Base-by-base conservation (phyloP, 2,113 vertebrate genomes). In the Clarias batrachus region DNA sequence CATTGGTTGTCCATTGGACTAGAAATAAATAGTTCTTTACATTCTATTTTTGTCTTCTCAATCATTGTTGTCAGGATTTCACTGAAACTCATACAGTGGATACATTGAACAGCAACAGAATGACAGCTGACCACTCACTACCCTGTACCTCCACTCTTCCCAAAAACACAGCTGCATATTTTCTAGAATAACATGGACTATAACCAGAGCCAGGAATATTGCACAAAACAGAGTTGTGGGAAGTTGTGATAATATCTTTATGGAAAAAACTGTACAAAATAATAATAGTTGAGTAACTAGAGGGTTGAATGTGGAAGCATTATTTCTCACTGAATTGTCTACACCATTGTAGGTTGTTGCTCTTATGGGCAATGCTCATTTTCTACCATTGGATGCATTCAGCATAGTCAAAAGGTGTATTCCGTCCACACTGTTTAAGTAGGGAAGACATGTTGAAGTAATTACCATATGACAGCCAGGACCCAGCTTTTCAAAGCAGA, bases 41-140 rank as follows among this genome's bases (percentile, higher is more conserved):
- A 59, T 68, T 82, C 83, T 0, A 94, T 94, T 95, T 93, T 92
- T 82, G 92, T 88, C 88, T 59, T 52, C 74, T 92, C 92, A 93
- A 92, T 93, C 91, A 93, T 60, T 85, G 90, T 89, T 84, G 88
- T 84, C 68, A 83, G 91, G 86, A 70, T 63, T 89, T 87, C 87
- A 54, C 90, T 88, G 82, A 90, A 93, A 90, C 74, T 84, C 84
- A 92, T 93, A 77, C 79, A 83, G 76, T 87, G 89, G 93, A 93
- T 93, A 92, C 90, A 89, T 90, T 81, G 79, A 79, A 68, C 30
- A 83, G 87, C 89, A 85, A 87, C 88, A 87, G 88, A 17, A 52
- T 60, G 87, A 70, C 89, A 86, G 82, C 85, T 90, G 89, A 86
- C 87, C 41, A 86, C 87, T 30, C 54, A 82, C 60, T 71, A 37